phyloP scores from a whole-genome alignment of 1,140 invertebrate genomes.

The Eriosoma lanigerum region DNA sequence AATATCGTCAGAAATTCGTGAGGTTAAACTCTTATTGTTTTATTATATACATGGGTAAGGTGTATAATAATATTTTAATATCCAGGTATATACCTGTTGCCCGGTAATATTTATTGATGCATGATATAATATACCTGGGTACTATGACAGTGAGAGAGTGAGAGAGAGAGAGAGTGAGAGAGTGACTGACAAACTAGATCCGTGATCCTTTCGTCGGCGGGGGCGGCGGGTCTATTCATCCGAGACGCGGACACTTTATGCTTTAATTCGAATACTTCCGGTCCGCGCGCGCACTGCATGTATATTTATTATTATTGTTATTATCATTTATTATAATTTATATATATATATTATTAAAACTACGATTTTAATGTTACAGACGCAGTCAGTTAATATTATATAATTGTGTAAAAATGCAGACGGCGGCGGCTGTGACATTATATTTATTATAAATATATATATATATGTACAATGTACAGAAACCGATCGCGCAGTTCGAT shows the following conservation, averaged over 20 bases:
- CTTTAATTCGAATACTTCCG: slow-evolving; percentile 52
- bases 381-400: too few relatives aligned
- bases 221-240: slow-evolving; percentile 39
- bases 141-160: too few relatives aligned
- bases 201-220: not conserved
- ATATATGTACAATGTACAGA: too few relatives aligned
- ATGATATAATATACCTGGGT: not conserved
- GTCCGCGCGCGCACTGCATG: slow-evolving; percentile 21
- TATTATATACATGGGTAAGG: not conserved
- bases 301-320: not conserved
- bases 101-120: slow-evolving; percentile 43
- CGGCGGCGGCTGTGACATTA: too few relatives aligned
- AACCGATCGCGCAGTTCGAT: too few relatives aligned
- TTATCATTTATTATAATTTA: not conserved
- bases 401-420: too few relatives aligned
- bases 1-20: not conserved
- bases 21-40: slow-evolving; percentile 44
- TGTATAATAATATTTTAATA: not conserved
- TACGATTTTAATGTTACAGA: too few relatives aligned
- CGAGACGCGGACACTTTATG: slow-evolving; percentile 46
- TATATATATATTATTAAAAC: too few relatives aligned
- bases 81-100: not conserved
- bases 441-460: too few relatives aligned
- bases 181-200: slow-evolving; percentile 29
- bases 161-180: too few relatives aligned